phyloP scores from a whole-genome alignment of 2,797 vertebrate species.

The Steatocranus sp. region DNA sequence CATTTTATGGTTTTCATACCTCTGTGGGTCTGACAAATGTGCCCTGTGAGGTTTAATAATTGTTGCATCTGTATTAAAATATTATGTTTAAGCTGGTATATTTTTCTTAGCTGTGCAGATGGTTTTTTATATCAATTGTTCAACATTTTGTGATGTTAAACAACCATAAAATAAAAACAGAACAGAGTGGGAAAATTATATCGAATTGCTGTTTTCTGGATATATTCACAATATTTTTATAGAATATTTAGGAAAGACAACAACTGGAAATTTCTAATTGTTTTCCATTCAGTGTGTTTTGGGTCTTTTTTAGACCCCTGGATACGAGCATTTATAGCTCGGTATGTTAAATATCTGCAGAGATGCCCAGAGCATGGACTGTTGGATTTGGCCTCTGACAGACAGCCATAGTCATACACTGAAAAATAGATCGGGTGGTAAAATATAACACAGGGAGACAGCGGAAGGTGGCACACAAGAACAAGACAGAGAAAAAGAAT shows the following conservation, averaged over 20 bases:
- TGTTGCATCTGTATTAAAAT: neutral
- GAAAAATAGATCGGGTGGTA: constrained; percentile 21
- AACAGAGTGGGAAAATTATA: neutral
- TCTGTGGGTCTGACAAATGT: neutral
- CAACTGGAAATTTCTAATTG: neutral
- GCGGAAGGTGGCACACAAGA: neutral
- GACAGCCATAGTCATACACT: neutral
- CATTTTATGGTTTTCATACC: neutral
- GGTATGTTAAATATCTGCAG: constrained; percentile 14
- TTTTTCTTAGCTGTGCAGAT: neutral
- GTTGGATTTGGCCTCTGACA: constrained; percentile 34
- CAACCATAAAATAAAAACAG: neutral
- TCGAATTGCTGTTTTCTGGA: fast-evolving
- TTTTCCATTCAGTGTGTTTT: neutral
- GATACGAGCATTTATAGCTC: neutral
- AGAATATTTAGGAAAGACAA: neutral
- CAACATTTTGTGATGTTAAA: neutral
- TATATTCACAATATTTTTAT: neutral
- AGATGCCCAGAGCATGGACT: neutral
- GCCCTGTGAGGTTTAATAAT: neutral
- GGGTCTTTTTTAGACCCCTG: fast-evolving
- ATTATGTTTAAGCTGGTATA: fast-evolving
- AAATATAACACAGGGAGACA: neutral
- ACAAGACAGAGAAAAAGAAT: neutral
- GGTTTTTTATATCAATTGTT: neutral